Base-by-base conservation (phyloP, 1,140 invertebrate species). In the Drosophila paulistorum region DNA sequence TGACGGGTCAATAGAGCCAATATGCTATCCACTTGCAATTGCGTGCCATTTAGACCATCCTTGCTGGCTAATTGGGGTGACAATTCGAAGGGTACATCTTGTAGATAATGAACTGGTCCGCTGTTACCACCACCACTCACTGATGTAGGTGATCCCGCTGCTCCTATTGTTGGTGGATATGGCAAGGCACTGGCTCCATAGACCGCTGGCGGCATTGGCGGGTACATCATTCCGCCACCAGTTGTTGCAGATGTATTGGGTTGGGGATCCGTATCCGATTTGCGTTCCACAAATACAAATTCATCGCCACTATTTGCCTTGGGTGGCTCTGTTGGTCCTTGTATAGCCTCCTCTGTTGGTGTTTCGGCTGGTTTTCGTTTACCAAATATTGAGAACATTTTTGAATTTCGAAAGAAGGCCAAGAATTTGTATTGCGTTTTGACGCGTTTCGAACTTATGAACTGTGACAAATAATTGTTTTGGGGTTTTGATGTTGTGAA, bases 1-100 rank as follows among this genome's bases (percentile, higher is more conserved):
- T 91, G 91, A n/a, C 86, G 76, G 6, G 91, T 92, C n/a, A 92
- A 55, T 0, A 91, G 54, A 0, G 91, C 91, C 54, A 92, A 42
- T 20, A 92, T 91, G 42, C 81, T 80, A 42, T 92, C 91, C 13
- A 92, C 79, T 64, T 92, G 85, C 58, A 75, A 62, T 30, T 92
- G 91, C 1, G 79, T 77, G n/a, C 74, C 64, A 45, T 77, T 76
- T 6, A 71, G 82, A 23, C 68, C 61, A 20, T 77, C 77, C 61
- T 90, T 90, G 39, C 23, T 70, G 11, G 75, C 59, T 20, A 92
- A 30, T 1, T 82, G 85, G 0, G 91, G 91, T 4, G 91, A 81
- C 33, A 92, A 63, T 55, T 91, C 71, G n/a, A 92, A 92, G 7
- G 91, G 91, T 68, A 92, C 81, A 63, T 90, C 91, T 55, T 92